Percentiles rank a stretch among this genome's conserved stretches.
phyloP scores from a whole-genome alignment of 2,888 invertebrate genomes.

The Aproaerema taeniolella region DNA sequence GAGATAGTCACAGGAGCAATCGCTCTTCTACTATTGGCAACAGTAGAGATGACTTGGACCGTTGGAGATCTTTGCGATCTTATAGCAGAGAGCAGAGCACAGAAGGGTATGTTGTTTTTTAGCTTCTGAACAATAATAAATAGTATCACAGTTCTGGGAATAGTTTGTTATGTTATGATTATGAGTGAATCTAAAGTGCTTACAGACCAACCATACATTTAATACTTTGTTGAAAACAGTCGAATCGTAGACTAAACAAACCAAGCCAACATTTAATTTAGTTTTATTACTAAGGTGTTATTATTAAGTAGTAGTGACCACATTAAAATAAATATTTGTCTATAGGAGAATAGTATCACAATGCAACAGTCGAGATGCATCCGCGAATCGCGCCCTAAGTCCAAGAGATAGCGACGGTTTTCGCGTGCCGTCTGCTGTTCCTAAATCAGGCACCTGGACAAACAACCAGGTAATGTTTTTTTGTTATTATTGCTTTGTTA shows the following conservation, averaged over 20 bases:
- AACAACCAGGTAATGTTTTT: slow-evolving; percentile 64
- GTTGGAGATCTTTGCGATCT: slow-evolving; percentile 66
- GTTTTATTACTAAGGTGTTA: too few species aligned
- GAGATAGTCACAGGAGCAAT: slow-evolving; percentile 65
- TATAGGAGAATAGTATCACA: slow-evolving; percentile 67
- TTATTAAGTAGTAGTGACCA: too few species aligned
- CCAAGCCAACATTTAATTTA: too few species aligned
- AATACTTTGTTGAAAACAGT: background rate
- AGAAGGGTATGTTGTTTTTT: slow-evolving; percentile 48
- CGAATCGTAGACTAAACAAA: too few species aligned
- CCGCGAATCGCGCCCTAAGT: slow-evolving; percentile 53
- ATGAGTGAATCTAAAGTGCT: too few species aligned
- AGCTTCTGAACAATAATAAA: too few species aligned
- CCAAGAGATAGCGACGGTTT: slow-evolving; percentile 67
- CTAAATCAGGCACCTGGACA: slow-evolving; percentile 47
- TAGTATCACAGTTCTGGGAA: too few species aligned
- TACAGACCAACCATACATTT: too few species aligned
- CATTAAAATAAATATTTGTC: too few species aligned
- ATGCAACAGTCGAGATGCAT: slow-evolving; percentile 65
- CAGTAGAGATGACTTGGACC: slow-evolving; percentile 65
- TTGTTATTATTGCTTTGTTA: too few species aligned
- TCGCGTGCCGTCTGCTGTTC: slow-evolving; percentile 48
- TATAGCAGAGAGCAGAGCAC: slow-evolving; percentile 70
- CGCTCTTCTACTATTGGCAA: slow-evolving; percentile 66
- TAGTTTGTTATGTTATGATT: too few species aligned